A percentile compares a stretch with the other conserved stretches of the same genome.
phyloP scores from a whole-genome alignment of 2,888 invertebrate genomes.

The Rosalia funebris region DNA sequence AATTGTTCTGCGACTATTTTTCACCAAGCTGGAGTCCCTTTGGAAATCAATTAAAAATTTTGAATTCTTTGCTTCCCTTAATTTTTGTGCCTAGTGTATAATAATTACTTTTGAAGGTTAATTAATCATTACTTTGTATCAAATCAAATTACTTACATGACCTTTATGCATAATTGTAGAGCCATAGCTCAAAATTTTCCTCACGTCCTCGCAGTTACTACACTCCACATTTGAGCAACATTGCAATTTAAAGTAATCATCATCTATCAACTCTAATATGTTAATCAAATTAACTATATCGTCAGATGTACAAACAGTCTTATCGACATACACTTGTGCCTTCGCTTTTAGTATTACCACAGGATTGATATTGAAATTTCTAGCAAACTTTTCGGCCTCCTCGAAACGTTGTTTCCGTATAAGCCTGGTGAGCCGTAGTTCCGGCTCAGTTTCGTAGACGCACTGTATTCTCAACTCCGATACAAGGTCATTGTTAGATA shows the following conservation, averaged over 20 bases:
- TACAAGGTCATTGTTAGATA: conserved; percentile 38
- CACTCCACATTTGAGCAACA: conserved; percentile 56
- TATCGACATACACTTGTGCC: conserved; percentile 59
- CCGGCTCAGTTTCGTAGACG: conserved; percentile 64
- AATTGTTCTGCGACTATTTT: too few species aligned
- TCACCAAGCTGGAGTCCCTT: too few species aligned
- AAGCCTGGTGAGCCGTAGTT: conserved; percentile 63
- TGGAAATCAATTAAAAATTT: too few species aligned
- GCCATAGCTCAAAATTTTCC: conserved; percentile 37
- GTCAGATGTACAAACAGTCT: conserved; percentile 48
- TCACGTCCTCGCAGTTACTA: conserved; percentile 30
- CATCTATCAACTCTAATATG: conserved; percentile 62
- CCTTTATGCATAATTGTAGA: conserved; percentile 27
- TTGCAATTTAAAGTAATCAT: conserved; percentile 62
- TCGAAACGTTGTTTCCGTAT: conserved; percentile 63
- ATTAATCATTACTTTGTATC: too few species aligned
- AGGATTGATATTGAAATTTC: conserved; percentile 59
- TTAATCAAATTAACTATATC: conserved; percentile 60
- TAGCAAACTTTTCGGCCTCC: conserved; percentile 65
- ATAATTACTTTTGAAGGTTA: too few species aligned
- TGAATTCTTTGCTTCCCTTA: too few species aligned
- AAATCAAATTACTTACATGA: conserved; percentile 28
- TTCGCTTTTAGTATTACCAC: conserved; percentile 62
- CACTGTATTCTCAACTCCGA: conserved; percentile 53
- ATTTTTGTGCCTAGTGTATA: too few species aligned